Evolutionary conservation across 1,140 invertebrate genomes (phyloP).

Genomic region (Lysiphlebus fabarum): DNA sequence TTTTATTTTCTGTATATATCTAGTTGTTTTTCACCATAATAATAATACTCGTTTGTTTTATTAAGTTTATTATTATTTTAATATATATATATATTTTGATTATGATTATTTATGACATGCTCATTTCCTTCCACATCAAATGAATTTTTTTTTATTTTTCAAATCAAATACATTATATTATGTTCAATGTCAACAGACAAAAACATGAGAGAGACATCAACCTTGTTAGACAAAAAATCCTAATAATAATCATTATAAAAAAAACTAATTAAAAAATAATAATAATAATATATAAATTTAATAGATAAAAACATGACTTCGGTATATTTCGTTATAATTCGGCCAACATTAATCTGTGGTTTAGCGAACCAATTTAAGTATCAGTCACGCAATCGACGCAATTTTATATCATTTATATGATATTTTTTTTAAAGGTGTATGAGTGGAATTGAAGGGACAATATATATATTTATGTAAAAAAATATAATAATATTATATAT

Average conservation of each 20-base stretch:
- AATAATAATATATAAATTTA: background rate
- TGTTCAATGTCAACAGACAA: too few species aligned
- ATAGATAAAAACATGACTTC: slow-evolving; percentile 3
- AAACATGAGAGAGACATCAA: too few species aligned
- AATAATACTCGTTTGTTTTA: slow-evolving; percentile 10
- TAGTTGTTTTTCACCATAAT: background rate
- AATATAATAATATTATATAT: too few species aligned
- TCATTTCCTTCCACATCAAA: too few species aligned
- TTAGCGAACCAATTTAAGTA: slow-evolving; percentile 58
- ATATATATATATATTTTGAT: too few species aligned
- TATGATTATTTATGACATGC: too few species aligned
- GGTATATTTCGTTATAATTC: background rate
- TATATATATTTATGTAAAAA: background rate
- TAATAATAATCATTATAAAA: slow-evolving; percentile 1
- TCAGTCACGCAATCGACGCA: slow-evolving; percentile 54
- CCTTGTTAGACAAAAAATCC: too few species aligned
- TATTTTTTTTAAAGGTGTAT: slow-evolving; percentile 47
- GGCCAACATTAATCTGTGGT: slow-evolving; percentile 53
- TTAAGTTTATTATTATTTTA: background rate
- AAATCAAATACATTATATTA: too few species aligned
- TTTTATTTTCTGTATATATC: slow-evolving; percentile 8
- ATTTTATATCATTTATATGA: slow-evolving; percentile 58
- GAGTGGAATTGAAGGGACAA: slow-evolving; percentile 48
- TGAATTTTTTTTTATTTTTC: too few species aligned
- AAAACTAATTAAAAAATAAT: slow-evolving; percentile 3